These are phyloP conservation scores for Paracyprichromis sp. DNA, from an alignment of 2,113 vertebrate species.

Conservation along the genomic window DNA sequence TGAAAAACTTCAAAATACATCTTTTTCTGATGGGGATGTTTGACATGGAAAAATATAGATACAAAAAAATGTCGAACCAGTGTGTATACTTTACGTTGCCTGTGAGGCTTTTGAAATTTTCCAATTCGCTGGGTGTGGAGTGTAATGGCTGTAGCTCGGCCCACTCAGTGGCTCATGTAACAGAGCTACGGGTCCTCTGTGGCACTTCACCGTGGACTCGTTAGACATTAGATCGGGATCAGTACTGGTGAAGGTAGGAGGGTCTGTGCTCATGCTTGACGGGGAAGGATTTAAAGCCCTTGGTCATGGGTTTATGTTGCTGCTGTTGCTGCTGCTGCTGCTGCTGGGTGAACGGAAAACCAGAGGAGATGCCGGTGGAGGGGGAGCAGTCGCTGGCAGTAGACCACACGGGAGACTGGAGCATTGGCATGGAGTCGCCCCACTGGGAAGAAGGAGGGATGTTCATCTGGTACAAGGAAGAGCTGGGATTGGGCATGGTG, in stretches of 20 bases:
- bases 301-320: constrained; percentile 83
- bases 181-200: constrained; percentile 9
- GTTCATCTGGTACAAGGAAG: constrained; percentile 85
- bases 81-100: constrained; percentile 46
- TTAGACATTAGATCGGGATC: constrained; percentile 19
- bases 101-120: constrained; percentile 26
- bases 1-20: constrained; percentile 48
- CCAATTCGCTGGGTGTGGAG: constrained; percentile 37
- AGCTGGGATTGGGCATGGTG: constrained; percentile 81
- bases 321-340: constrained; percentile 68
- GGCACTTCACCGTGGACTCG: background rate
- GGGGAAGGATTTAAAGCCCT: constrained; percentile 96
- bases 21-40: constrained; percentile 37
- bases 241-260: constrained; percentile 95
- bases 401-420: constrained; percentile 92
- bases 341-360: constrained; percentile 81
- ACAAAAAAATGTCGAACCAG: constrained; percentile 56
- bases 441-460: constrained; percentile 86
- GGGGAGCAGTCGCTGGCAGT: constrained; percentile 80
- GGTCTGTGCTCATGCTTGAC: constrained; percentile 92
- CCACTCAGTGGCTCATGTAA: constrained; percentile 17
- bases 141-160: constrained; percentile 4
- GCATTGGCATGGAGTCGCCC: constrained; percentile 91
- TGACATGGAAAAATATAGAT: constrained; percentile 62
- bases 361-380: constrained; percentile 72